Evolutionary conservation across 1,140 invertebrate species (phyloP), one percentile per base, ranked within the genome.

Genomic region (Drosophila virilis): DNA sequence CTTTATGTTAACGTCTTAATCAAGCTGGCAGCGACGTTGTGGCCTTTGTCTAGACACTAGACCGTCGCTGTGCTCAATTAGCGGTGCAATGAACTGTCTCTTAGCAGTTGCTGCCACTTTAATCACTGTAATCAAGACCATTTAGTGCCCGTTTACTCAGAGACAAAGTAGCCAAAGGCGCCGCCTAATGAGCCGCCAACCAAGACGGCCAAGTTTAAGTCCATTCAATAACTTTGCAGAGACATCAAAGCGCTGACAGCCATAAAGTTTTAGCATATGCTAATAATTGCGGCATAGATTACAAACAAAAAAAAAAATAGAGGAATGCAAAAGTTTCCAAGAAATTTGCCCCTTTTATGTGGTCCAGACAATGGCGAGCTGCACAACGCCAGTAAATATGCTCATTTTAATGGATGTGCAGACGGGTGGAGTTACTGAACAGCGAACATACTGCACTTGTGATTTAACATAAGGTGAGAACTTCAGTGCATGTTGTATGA

Each of bases 41-140:
- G 61, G 57, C 32, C 76, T 71, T 72, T 69, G 81, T 85, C 81
- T 85, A 68, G 78, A 68, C 68, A 86, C 82, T 85, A 68, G 78
- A 68, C 68, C 37, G 57, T 62, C 55, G 42, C 38, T 52, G 35
- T 43, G 74, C 68, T 86, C 66, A 86, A 85, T 84, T 85, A 74
- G 70, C 62, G 61, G 80, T 71, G 66, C 80, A 83, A 50, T 79
- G 80, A 82, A 82, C 80, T 83, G 40, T 83, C 65, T 33, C 79
- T n/a, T 51, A 58, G 40, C 55, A 28, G 10, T 28, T 28, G 13
- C 58, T 35, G 10, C 22, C 52, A 71, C 43, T 65, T 66, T 66
- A 66, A 66, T 43, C 52, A 28, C 38, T 52, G 45, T 67, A 70
- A 74, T 74, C 51, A 40, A 50, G 35, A 42, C 51, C 52, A 51